Base-by-base conservation (phyloP, 2,888 invertebrate genomes). In the Clusia tigrina region DNA sequence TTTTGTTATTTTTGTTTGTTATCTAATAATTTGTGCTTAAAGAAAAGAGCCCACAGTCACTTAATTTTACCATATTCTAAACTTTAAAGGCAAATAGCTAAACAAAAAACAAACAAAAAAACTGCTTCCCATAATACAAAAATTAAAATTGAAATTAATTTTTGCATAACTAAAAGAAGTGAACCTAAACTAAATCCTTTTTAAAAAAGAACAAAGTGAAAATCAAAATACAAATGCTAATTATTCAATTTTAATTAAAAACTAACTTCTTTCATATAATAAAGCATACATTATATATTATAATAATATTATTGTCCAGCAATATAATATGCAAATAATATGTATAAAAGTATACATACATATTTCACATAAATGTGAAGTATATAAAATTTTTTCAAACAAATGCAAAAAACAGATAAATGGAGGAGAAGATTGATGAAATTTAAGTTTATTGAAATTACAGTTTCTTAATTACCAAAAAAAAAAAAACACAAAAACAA, bases 391-490 rank as follows among this genome's bases (percentile, higher is more conserved):
- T 70, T 68, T 67, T 70, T 66, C 67, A 67, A 67, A 42, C 18
- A 48, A 18, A 22, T 3, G 18, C 17, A 6, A 38, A n/a, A 55
- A 55, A 32, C 55, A 37, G 38, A 54, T 2, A 54, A 71, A 74
- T 69, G 74, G 76, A 77, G 77, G 77, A 72, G 74, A 79, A 78
- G 78, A 78, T 78, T 77, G 77, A 79, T 75, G 74, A 78, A 72
- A 81, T 82, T 83, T 83, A 82, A 82, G 83, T 83, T 83, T 82
- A 82, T 83, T 82, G 82, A 83, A 83, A 83, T 83, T 83, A 83
- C 83, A 83, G 83, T 83, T 83, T 83, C 82, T 83, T 83, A 83
- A 83, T 83, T 81, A 83, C 78, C 78, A 78, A 77, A 78, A 79
- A 79, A 81, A 77, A 74, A 72, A 71, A 69, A 68, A 32, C 67